Percentiles rank a stretch among this genome's conserved stretches.
Evolutionary conservation across 2,888 invertebrate species (phyloP).

Genomic region (Pseudococcus jackbeardsleyi): DNA sequence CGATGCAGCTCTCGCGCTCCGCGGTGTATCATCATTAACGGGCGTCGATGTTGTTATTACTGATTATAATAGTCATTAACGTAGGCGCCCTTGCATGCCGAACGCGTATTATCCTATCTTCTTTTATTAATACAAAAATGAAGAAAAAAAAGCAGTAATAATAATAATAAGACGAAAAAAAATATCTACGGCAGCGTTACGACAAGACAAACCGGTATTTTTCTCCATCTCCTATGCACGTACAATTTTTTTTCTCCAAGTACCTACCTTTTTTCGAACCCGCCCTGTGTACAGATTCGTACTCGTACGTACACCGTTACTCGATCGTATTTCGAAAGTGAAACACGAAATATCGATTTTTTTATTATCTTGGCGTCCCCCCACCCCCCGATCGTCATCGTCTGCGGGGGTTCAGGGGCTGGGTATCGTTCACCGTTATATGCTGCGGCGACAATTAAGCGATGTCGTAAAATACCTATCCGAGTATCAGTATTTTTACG

Average conservation of each 20-base stretch:
- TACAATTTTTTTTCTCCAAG: background rate
- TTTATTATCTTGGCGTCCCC: background rate
- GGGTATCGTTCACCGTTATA: conserved; percentile 5
- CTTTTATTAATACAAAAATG: conserved; percentile 56
- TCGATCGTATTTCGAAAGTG: background rate
- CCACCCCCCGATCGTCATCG: background rate
- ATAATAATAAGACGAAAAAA: conserved; percentile 6
- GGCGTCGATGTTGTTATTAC: conserved; percentile 61
- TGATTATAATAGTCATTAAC: conserved; percentile 61
- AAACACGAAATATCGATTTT: conserved; percentile 16
- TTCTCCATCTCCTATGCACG: background rate
- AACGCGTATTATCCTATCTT: conserved; percentile 57
- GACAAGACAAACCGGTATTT: background rate
- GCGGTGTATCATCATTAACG: conserved; percentile 55
- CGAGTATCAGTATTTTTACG: background rate
- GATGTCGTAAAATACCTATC: conserved; percentile 12
- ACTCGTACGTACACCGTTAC: background rate
- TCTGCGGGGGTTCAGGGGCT: background rate
- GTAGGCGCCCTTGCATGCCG: conserved; percentile 63
- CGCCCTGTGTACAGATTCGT: background rate
- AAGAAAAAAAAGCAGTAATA: background rate
- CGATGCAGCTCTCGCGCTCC: background rate
- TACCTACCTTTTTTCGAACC: background rate
- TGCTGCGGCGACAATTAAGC: background rate
- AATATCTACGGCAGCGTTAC: background rate